Percentiles rank a stretch among this genome's conserved stretches.
phyloP scores from a whole-genome alignment of 2,797 vertebrate genomes.

The Alexandromys oeconomus region DNA sequence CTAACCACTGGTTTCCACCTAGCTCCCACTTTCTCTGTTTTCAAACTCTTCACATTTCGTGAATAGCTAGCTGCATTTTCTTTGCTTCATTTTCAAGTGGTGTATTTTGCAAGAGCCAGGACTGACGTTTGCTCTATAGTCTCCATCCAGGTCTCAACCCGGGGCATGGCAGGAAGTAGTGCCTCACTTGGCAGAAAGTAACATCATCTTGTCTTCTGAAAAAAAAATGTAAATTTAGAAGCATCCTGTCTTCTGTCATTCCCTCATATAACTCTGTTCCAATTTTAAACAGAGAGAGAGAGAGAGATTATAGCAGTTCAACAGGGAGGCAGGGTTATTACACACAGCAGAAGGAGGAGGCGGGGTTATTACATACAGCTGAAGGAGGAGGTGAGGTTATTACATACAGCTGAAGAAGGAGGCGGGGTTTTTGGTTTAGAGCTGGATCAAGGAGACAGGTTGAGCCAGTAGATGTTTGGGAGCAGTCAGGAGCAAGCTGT shows the following conservation, averaged over 20 bases:
- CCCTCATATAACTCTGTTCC: not conserved
- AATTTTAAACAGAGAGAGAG: not conserved
- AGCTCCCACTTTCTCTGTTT: conserved; percentile 8
- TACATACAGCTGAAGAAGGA: not conserved
- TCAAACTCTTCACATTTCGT: not conserved
- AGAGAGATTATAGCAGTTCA: not conserved
- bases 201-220: not conserved
- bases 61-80: conserved; percentile 6
- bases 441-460: not conserved
- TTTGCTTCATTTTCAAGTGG: not conserved
- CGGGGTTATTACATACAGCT: not conserved
- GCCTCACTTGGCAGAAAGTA: not conserved
- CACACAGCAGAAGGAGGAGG: not conserved
- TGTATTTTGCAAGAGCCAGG: not conserved
- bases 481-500: not conserved
- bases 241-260: no score
- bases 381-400: not conserved
- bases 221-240: not conserved
- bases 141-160: not conserved
- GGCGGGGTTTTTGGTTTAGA: not conserved
- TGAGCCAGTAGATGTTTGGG: not conserved
- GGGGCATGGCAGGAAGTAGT: not conserved
- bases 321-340: not conserved
- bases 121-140: not conserved
- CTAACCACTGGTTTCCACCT: not conserved